Base-by-base conservation (phyloP, 2,113 vertebrate genomes). In the Oryzias curvinotus region DNA sequence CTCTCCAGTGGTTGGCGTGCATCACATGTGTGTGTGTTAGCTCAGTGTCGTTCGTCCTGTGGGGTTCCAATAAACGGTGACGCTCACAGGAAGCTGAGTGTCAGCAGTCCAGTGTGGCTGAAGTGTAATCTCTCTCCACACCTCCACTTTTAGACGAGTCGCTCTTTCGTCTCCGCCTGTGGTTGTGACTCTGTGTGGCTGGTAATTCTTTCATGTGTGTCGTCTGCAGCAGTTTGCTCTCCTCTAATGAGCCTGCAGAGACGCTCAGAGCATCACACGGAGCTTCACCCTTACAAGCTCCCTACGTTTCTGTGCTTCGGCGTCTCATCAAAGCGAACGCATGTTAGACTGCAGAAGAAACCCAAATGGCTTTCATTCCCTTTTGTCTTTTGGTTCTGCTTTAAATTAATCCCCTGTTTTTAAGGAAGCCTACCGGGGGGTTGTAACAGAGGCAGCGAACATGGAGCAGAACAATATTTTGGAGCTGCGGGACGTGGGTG, bases 241-340 rank as follows among this genome's bases (percentile, higher is more conserved):
- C 69, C 81, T 86, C 71, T 87, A 90, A 89, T 89, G 84, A 80
- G 65, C 80, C 76, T 52, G 52, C 65, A 12, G 77, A 87, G 78
- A 78, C 65, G 68, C 21, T 18, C 52, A 62, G 62, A 69, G 52
- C 69, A 64, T 77, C 58, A 21, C 62, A 56, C 52, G 59, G 53
- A 41, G 54, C 64, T 30, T 36, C 55, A 46, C 62, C 1, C 54
- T 52, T 1, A 16, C 86, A 88, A 87, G 41, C 63, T 83, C 87
- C 87, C 84, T 85, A 72, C 76, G 57, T 8, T 60, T 14, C 13
- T n/a, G 63, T 56, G 75, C 62, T 59, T 25, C 53, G 62, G 51
- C 43, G 68, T 82, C 63, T 87, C 79, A 90, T 87, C 85, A 87
- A 78, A 82, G 75, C 58, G 67, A 71, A 81, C 75, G 60, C 43